Evolutionary conservation across 2,888 invertebrate genomes (phyloP).

Genomic region (Spodoptera picta): DNA sequence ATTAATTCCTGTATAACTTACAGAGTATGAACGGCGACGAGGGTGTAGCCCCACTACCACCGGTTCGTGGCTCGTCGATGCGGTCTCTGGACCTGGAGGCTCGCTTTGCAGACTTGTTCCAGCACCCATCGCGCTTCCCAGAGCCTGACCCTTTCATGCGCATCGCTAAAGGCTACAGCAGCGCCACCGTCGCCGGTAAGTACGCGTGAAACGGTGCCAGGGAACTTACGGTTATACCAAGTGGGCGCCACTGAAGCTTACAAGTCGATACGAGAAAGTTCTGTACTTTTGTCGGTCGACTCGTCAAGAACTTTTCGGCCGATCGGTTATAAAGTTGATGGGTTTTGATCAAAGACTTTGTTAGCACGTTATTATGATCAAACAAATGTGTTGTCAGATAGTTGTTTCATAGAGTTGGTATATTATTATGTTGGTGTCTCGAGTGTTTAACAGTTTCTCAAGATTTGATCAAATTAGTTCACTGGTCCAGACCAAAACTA

Average conservation of each 20-base stretch:
- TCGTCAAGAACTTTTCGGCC: neutral
- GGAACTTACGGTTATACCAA: slow-evolving; percentile 5
- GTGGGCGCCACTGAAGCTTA: slow-evolving; percentile 2
- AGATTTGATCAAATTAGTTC: neutral
- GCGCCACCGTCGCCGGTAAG: slow-evolving; percentile 86
- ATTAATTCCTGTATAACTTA: slow-evolving; percentile 37
- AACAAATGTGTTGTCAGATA: neutral
- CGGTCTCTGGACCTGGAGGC: slow-evolving; percentile 90
- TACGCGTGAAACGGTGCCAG: slow-evolving; percentile 60
- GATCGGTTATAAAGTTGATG: neutral
- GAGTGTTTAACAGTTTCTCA: neutral
- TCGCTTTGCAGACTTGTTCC: slow-evolving; percentile 91
- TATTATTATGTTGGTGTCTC: neutral
- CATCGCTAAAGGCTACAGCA: slow-evolving; percentile 91
- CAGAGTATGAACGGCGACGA: slow-evolving; percentile 71
- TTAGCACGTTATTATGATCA: too few relatives aligned
- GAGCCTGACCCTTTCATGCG: slow-evolving; percentile 91
- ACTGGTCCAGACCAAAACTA: neutral
- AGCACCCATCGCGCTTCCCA: slow-evolving; percentile 90
- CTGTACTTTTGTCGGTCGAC: neutral
- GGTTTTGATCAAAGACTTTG: too few relatives aligned
- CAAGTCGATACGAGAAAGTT: neutral
- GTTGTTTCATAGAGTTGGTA: neutral
- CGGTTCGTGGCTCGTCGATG: slow-evolving; percentile 90
- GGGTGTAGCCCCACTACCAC: slow-evolving; percentile 88